These are phyloP conservation scores for Bombyx huttoni DNA, from an alignment of 2,888 invertebrate genomes.

Conservation along the genomic window DNA sequence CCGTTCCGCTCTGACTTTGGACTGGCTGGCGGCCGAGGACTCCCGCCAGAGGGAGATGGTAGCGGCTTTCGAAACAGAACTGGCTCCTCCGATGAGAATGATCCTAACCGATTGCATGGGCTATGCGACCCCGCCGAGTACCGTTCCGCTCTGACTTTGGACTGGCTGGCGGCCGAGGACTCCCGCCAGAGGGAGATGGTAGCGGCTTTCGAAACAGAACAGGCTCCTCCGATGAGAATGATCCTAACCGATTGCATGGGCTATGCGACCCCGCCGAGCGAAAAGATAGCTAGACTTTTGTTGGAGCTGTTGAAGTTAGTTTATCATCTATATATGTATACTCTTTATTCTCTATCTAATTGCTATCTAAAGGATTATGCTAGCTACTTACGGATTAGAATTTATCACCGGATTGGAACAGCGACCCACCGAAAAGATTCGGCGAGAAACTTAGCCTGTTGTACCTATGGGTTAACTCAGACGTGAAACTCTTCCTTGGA, in stretches of 20 bases:
- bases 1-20: constrained; percentile 44
- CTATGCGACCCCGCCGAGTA: constrained; percentile 39
- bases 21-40: constrained; percentile 52
- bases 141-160: constrained; percentile 44
- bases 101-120: constrained; percentile 37
- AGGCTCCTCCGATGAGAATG: constrained; percentile 21
- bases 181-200: constrained; percentile 41
- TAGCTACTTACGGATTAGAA: too few species aligned
- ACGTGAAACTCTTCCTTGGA: too few species aligned
- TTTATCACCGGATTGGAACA: too few species aligned
- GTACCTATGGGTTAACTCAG: too few species aligned
- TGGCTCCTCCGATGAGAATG: constrained; percentile 21
- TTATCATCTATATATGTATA: neutral
- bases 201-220: constrained; percentile 36
- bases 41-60: constrained; percentile 41
- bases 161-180: constrained; percentile 52
- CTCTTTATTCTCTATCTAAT: too few species aligned
- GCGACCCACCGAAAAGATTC: too few species aligned
- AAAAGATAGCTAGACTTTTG: constrained; percentile 48
- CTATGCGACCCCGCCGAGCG: constrained; percentile 38
- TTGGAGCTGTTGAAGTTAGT: constrained; percentile 45
- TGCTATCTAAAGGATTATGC: too few species aligned
- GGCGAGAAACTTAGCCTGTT: too few species aligned
- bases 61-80: constrained; percentile 36
- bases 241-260: constrained; percentile 37